Percentiles rank a stretch among this genome's conserved stretches.
phyloP scores from a whole-genome alignment of 2,113 vertebrate species.

The Australoheros scitulus region DNA sequence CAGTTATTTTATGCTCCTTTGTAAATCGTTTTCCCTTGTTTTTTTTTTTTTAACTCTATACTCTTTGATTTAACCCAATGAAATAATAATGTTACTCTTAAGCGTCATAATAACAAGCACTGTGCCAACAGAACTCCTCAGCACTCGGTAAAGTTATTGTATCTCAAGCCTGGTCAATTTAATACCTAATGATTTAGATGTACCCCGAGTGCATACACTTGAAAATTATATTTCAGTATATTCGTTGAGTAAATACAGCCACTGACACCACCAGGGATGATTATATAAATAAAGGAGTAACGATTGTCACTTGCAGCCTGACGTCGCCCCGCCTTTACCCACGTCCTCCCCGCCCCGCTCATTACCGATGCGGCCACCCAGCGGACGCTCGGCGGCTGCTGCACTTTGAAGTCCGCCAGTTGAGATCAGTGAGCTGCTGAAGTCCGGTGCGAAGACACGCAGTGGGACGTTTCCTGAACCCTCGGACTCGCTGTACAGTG shows the following conservation, averaged over 20 bases:
- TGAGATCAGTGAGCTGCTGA: conserved; percentile 66
- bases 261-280: not conserved
- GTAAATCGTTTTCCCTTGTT: not conserved
- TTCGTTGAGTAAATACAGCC: not conserved
- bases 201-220: not conserved
- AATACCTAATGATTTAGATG: too few relatives aligned
- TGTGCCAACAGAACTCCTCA: not conserved
- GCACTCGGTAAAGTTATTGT: too few relatives aligned
- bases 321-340: conserved; percentile 60
- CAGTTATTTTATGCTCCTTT: not conserved
- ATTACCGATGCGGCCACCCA: conserved; percentile 65
- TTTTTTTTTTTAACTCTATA: too few relatives aligned
- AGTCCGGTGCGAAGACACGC: conserved; percentile 66
- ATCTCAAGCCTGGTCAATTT: too few relatives aligned
- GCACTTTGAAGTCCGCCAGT: conserved; percentile 78
- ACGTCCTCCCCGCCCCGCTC: conserved; percentile 47
- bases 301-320: not conserved
- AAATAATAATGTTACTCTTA: not conserved
- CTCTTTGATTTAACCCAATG: not conserved
- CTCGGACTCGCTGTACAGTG: conserved; percentile 34
- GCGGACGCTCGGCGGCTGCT: conserved; percentile 75
- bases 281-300: not conserved
- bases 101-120: not conserved
- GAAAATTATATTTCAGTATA: not conserved
- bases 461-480: not conserved